Evolutionary conservation across 2,113 vertebrate genomes (phyloP).

Genomic region (Stictonetta naevosa): DNA sequence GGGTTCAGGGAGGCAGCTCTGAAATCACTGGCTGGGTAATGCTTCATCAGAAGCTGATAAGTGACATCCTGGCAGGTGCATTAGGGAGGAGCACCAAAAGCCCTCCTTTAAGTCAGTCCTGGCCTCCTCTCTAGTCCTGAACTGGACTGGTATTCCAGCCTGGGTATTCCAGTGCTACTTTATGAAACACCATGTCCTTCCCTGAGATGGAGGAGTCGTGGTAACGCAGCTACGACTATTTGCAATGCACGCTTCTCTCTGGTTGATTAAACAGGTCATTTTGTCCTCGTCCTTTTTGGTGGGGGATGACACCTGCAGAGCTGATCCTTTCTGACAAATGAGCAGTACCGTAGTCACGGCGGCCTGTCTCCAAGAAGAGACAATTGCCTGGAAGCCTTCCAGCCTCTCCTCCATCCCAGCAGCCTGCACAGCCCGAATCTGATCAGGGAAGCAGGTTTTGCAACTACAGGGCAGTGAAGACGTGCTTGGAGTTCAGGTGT

Average conservation of each 20-base stretch:
- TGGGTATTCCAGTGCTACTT: neutral
- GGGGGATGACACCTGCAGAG: neutral
- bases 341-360: rapidly evolving
- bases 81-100: neutral
- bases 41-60: neutral
- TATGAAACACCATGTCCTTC: neutral
- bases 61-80: neutral
- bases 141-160: neutral
- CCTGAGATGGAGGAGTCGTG: rapidly evolving
- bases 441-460: constrained; percentile 18
- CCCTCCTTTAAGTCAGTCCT: neutral
- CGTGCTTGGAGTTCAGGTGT: neutral
- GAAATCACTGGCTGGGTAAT: neutral
- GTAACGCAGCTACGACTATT: neutral
- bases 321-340: neutral
- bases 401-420: neutral
- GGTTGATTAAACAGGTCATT: neutral
- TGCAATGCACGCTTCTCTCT: neutral
- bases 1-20: neutral
- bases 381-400: neutral
- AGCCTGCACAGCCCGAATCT: neutral
- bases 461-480: neutral
- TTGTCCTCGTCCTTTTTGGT: neutral
- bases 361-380: neutral
- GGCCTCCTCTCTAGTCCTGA: neutral